Percentiles rank a stretch among this genome's conserved stretches.
Evolutionary conservation across 2,797 vertebrate species (phyloP).

Genomic region (Muscicapa comitata): DNA sequence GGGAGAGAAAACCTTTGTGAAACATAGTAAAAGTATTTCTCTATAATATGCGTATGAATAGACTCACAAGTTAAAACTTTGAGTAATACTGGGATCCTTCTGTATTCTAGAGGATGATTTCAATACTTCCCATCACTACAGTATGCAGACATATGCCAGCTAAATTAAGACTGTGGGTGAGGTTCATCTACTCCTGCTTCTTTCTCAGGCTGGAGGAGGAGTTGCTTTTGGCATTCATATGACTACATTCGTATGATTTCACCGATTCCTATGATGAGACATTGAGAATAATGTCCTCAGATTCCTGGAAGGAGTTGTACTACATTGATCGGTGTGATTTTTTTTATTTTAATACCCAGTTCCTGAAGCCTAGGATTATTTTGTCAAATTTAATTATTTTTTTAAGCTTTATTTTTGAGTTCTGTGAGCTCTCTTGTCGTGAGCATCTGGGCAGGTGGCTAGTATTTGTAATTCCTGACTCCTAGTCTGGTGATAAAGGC

Average conservation of each 20-base stretch:
- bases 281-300: background rate
- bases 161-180: constrained; percentile 17
- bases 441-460: background rate
- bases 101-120: background rate
- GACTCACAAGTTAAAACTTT: background rate
- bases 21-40: background rate
- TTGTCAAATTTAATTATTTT: background rate
- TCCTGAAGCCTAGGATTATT: background rate
- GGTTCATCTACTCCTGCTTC: background rate
- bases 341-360: background rate
- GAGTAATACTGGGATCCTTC: background rate
- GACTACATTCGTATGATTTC: background rate
- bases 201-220: constrained; percentile 21
- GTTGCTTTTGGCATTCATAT: background rate
- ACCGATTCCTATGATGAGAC: background rate
- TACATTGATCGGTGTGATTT: background rate
- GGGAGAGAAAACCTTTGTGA: background rate
- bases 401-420: background rate
- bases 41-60: background rate
- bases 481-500: background rate
- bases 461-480: background rate
- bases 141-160: background rate
- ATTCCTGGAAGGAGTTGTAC: background rate
- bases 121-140: background rate
- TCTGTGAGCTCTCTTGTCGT: background rate